Base-by-base conservation (phyloP, 1,140 invertebrate genomes). In the Diorhabda carinulata region DNA sequence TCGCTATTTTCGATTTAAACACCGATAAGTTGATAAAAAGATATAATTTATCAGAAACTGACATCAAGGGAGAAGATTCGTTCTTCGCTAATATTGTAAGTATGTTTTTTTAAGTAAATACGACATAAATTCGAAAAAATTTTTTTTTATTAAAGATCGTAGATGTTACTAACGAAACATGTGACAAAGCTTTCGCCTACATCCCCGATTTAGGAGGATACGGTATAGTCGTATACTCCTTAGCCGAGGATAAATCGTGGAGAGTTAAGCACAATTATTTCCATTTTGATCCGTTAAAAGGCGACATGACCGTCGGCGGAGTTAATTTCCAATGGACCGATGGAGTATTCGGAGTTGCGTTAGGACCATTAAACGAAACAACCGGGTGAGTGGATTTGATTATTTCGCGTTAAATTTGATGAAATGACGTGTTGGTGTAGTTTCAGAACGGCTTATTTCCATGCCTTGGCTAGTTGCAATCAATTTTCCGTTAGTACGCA, bases 291-390 rank as follows among this genome's bases (percentile, higher is more conserved):
- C 91, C 91, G 0, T 78, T 92, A 6, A 83, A 89, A 69, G 90
- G 90, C 5, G 85, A 90, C 66, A 91, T 87, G 75, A 89, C 87
- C 73, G 85, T 92, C 5, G 88, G 85, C 40, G 90, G 90, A 4
- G 84, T 90, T 3, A 86, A 89, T 72, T 92, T 92, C 84, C 90
- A 92, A 77, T 92, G 90, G 90, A 90, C 87, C 0, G 91, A 92
- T 78, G 90, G 91, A 6, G 82, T 92, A 0, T 91, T 92, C 69
- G 87, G 88, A 43, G 68, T 92, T 69, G 88, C 90, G 3, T 77
- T 92, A 25, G 74, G 76, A 57, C 73, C 72, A 10, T 57, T 58
- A 69, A 67, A 72, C 9, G 59, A 70, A 61, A 73, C 47, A 52
- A 52, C 72, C 62, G 76, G 76, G 76, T 76, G 70, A 66, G 70